Percentiles rank a stretch among this genome's conserved stretches.
Evolutionary conservation across 2,113 vertebrate species (phyloP).

Genomic region (Chamaea fasciata): DNA sequence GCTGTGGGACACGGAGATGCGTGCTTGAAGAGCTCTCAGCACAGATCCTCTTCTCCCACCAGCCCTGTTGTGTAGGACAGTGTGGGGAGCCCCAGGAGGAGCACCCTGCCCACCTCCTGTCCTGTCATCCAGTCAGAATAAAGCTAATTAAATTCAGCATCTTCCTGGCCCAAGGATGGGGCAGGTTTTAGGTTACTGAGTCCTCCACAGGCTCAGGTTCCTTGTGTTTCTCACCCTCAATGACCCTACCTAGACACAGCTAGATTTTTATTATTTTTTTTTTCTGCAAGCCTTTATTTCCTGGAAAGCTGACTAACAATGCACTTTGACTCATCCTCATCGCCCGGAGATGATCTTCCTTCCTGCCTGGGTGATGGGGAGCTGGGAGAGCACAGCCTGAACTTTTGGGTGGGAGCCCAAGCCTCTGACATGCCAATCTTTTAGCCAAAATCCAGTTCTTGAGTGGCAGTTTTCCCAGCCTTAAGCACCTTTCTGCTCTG

Average conservation of each 20-base stretch:
- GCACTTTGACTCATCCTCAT: background rate
- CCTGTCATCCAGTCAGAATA: background rate
- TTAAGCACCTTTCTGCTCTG: background rate
- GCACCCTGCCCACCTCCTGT: background rate
- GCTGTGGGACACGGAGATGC: fast-evolving
- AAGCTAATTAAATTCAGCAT: background rate
- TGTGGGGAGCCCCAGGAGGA: background rate
- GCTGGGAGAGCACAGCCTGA: constrained; percentile 3
- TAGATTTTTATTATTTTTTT: background rate
- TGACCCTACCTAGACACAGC: background rate
- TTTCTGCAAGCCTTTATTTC: background rate
- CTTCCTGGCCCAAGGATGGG: background rate
- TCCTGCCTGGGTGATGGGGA: background rate
- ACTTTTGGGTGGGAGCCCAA: background rate
- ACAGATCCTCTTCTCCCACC: background rate
- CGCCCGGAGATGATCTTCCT: background rate
- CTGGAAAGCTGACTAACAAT: background rate
- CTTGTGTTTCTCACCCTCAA: background rate
- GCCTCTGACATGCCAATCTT: background rate
- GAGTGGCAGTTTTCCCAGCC: background rate
- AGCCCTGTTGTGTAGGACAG: background rate
- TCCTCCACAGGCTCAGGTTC: background rate
- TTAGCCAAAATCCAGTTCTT: background rate
- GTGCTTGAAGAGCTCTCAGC: background rate
- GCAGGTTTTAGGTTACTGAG: background rate